Base-by-base conservation (phyloP, 2,888 invertebrate genomes). In the Neoitamus cyanurus region DNA sequence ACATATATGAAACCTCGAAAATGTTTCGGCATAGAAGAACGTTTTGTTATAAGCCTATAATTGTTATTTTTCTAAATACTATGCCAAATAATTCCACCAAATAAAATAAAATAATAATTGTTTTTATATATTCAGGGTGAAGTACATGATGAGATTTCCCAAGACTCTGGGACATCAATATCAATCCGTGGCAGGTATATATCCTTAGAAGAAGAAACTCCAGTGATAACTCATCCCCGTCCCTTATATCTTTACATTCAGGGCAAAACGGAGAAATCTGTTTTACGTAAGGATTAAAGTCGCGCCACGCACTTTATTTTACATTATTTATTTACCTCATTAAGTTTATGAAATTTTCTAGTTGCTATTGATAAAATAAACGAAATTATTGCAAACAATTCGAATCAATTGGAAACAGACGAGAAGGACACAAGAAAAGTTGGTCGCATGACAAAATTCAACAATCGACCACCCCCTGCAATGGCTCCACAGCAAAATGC, bases 121-220 rank as follows among this genome's bases (percentile, higher is more conserved):
- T 80, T 75, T 34, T 30, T 9, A 58, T 30, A 42, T 75, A 69
- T 82, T 7, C 68, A 88, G 87, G 92, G 92, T 9, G 90, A 92
- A 58, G 92, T 92, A 42, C 93, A 93, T 88, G 93, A 93, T 88
- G 92, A 93, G 89, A 93, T 93, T 85, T 89, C 88, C 84, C 89
- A 89, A 85, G 88, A 87, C 86, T 89, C 89, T 20, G 89, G 89
- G 36, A 92, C 93, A 80, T 92, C 92, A 70, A 92, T 93, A 13
- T 92, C 92, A 9, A 93, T 93, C 3, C 89, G 92, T 86, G 93
- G 93, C 25, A 88, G 93, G 25, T 93, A 91, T 86, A 91, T 93
- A 46, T 83, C 85, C 31, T 69, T 83, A 36, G 37, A 42, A 37
- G 84, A 92, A 92, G 85, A 85, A 58, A 86, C 88, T 88, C 68